phyloP scores from a whole-genome alignment of 2,797 vertebrate genomes.

The Gadopsis marmoratus region DNA sequence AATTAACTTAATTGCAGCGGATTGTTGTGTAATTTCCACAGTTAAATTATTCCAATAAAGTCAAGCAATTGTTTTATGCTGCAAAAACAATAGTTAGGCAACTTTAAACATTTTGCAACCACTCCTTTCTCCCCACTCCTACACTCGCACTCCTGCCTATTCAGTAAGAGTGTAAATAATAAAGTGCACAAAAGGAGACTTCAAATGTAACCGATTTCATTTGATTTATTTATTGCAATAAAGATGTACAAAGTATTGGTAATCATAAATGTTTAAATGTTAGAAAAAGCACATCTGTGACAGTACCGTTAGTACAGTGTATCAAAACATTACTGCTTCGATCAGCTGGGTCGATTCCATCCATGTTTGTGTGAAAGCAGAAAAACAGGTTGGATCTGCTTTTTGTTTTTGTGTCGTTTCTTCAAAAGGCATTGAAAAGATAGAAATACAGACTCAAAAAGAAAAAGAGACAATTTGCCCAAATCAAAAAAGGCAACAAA shows the following conservation, averaged over 20 bases:
- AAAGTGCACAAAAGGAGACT: conserved; percentile 30
- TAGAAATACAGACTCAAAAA: conserved; percentile 78
- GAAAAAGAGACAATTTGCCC: conserved; percentile 45
- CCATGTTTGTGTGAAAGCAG: conserved; percentile 77
- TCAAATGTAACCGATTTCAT: conserved; percentile 57
- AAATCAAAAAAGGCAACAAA: conserved; percentile 74
- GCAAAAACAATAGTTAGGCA: not conserved
- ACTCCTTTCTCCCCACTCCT: no score
- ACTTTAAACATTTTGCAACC: not conserved
- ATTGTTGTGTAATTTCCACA: not conserved
- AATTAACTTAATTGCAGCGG: not conserved
- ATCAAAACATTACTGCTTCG: conserved; percentile 93
- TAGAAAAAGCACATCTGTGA: conserved; percentile 96
- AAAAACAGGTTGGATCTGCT: conserved; percentile 65
- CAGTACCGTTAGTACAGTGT: conserved; percentile 89
- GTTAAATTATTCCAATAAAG: not conserved
- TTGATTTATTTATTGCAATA: conserved; percentile 96
- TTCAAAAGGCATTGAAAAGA: conserved; percentile 91
- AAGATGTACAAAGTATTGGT: conserved; percentile 96
- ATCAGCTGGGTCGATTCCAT: conserved; percentile 81
- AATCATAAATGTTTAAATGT: conserved; percentile 94
- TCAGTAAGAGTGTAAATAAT: not conserved
- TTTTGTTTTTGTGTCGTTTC: conserved; percentile 79
- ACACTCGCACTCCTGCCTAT: not conserved
- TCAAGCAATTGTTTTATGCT: no score